These are phyloP conservation scores for Ochropleura plecta DNA, from an alignment of 2,888 invertebrate species.

Conservation along the genomic window DNA sequence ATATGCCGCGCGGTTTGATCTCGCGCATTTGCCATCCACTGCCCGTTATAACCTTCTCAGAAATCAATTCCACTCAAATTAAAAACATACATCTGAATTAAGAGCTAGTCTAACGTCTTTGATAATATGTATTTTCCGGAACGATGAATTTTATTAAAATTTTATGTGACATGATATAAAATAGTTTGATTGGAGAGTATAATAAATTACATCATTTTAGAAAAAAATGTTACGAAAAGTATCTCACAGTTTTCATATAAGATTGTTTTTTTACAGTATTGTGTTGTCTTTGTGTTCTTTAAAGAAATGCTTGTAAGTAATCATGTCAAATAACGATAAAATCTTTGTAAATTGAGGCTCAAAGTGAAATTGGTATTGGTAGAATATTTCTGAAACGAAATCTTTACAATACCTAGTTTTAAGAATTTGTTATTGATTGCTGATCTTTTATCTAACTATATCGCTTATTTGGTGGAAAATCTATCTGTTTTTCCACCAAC, in stretches of 20 bases:
- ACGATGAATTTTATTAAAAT: constrained; percentile 9
- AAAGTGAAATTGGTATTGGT: not conserved
- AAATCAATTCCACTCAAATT: constrained; percentile 65
- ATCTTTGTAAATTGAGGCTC: not conserved
- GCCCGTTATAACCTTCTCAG: constrained; percentile 60
- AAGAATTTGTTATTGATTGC: not conserved
- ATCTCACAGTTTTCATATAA: not conserved
- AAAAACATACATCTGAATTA: constrained; percentile 58
- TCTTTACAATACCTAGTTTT: no score
- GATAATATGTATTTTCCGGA: constrained; percentile 31
- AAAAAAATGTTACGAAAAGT: not conserved
- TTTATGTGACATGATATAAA: not conserved
- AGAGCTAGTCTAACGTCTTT: constrained; percentile 1
- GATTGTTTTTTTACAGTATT: no score
- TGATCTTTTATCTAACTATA: not conserved
- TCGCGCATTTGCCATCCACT: constrained; percentile 63
- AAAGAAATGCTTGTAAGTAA: not conserved
- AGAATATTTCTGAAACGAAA: not conserved
- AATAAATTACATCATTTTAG: not conserved
- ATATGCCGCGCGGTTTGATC: constrained; percentile 68
- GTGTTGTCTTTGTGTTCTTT: not conserved
- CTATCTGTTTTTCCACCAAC: constrained; percentile 14
- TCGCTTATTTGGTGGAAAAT: no score
- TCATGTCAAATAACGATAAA: not conserved
- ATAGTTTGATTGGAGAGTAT: not conserved